phyloP scores from a whole-genome alignment of 2,113 vertebrate genomes.

The Columba janthina region DNA sequence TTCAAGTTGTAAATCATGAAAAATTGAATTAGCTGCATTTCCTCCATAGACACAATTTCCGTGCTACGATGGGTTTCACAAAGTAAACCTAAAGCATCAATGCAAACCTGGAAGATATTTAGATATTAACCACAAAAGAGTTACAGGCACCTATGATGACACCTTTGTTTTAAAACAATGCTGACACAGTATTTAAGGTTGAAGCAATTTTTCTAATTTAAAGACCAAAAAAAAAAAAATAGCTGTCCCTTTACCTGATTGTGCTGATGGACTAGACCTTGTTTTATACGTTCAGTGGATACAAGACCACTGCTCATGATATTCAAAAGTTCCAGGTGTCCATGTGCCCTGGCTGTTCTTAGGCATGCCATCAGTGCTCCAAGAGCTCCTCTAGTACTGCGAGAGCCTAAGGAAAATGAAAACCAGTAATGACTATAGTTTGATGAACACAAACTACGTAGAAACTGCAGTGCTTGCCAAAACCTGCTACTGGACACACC shows the following conservation, averaged over 20 bases:
- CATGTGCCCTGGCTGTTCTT: conserved; percentile 88
- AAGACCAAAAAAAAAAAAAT: not conserved
- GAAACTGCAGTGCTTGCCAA: not conserved
- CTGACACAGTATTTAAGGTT: not conserved
- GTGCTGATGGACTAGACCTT: conserved; percentile 90
- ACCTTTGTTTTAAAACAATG: not conserved
- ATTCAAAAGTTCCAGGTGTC: conserved; percentile 77
- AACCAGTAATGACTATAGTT: not conserved
- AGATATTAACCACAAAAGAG: not conserved
- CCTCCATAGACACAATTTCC: conserved; percentile 82
- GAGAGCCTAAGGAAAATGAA: conserved; percentile 64
- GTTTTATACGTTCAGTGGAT: conserved; percentile 79
- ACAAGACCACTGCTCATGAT: conserved; percentile 81
- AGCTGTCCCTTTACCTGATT: conserved; percentile 81
- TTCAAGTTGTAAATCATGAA: conserved; percentile 89
- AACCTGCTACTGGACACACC: not conserved
- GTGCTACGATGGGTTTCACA: conserved; percentile 94
- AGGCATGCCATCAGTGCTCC: conserved; percentile 94
- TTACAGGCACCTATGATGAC: not conserved
- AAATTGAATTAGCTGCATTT: conserved; percentile 86
- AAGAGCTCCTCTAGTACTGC: conserved; percentile 81
- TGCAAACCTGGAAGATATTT: conserved; percentile 82
- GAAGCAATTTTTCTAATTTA: not conserved
- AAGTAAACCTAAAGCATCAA: conserved; percentile 92
- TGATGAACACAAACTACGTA: not conserved